A percentile compares a stretch with the other conserved stretches of the same genome.
Evolutionary conservation across 2,888 invertebrate genomes (phyloP).

Genomic region (Cinara cedri): DNA sequence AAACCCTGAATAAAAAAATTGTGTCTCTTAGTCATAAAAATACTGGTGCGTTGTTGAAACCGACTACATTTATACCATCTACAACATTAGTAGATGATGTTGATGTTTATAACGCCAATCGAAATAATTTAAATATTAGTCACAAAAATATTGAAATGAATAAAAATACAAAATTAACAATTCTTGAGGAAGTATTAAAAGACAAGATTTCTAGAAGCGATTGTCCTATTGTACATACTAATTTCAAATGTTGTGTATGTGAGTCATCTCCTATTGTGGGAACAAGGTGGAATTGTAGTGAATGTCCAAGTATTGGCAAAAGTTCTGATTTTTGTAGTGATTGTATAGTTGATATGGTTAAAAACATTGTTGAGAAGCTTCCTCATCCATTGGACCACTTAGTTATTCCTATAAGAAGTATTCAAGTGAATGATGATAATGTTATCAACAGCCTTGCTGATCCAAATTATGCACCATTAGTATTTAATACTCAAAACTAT

Average conservation of each 20-base stretch:
- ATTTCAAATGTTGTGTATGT: conserved; percentile 71
- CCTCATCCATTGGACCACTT: conserved; percentile 45
- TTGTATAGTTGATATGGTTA: conserved; percentile 41
- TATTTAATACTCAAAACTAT: conserved; percentile 59
- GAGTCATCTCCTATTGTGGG: conserved; percentile 70
- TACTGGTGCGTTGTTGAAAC: conserved; percentile 44
- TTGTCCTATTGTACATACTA: conserved; percentile 22
- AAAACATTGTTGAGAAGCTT: conserved; percentile 18
- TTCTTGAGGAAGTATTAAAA: conserved; percentile 36
- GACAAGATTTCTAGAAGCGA: conserved; percentile 17
- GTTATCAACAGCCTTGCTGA: conserved; percentile 54
- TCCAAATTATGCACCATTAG: conserved; percentile 58
- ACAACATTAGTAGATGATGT: conserved; percentile 48
- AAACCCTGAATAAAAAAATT: conserved; percentile 50
- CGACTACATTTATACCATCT: conserved; percentile 52
- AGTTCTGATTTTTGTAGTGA: conserved; percentile 46
- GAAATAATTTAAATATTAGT: conserved; percentile 21
- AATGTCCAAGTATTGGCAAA: conserved; percentile 58
- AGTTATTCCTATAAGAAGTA: conserved; percentile 25
- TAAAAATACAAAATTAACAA: conserved; percentile 22
- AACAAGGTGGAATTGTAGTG: conserved; percentile 72
- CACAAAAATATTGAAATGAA: conserved; percentile 40
- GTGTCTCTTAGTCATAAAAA: conserved; percentile 49
- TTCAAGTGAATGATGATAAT: conserved; percentile 5
- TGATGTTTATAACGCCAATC: conserved; percentile 46